Evolutionary conservation across 2,113 vertebrate species (phyloP), one percentile per base, ranked within the genome.

Genomic region (Equus przewalskii): DNA sequence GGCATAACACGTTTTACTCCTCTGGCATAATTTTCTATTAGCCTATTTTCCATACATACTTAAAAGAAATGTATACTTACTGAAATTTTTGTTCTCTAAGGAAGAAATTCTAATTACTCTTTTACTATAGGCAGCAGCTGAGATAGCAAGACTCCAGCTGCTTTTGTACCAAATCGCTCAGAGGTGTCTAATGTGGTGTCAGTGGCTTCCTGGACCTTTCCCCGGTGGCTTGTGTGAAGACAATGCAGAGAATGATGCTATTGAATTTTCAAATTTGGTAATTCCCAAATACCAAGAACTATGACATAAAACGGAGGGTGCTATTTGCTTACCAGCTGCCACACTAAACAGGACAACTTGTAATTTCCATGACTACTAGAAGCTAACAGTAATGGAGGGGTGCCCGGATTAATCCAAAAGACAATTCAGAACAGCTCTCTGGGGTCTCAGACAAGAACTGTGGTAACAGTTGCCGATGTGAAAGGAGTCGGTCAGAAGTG

Each of bases 11-110:
- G 46, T 88, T 96, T 95, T 86, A 56, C 3, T 95, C 5, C 19
- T 94, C 46, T 81, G 58, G 49, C 15, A 84, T 79, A 76, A 41
- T 79, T 92, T 96, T 93, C n/a, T 91, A 69, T 44, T 70, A 92
- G 80, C 16, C 46, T 73, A 87, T 73, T 92, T 97, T 83, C n/a
- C 81, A 58, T 1, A 65, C 6, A 89, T n/a, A 46, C 2, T 82
- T 51, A 75, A 91, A 92, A 89, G 36, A 81, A 81, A 62, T 21
- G 19, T 95, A 95, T 89, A 85, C 10, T 49, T 72, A 72, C 33
- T 97, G 3, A 94, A 44, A 54, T 36, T 36, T 60, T 78, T 85
- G 24, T 56, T n/a, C 33, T 82, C 2, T 73, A 94, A 84, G 54
- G 12, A 79, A 78, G 14, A 80, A 60, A 80, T 84, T 69, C 14